Base-by-base conservation (phyloP, 2,888 invertebrate genomes). In the Cotesia congregata region DNA sequence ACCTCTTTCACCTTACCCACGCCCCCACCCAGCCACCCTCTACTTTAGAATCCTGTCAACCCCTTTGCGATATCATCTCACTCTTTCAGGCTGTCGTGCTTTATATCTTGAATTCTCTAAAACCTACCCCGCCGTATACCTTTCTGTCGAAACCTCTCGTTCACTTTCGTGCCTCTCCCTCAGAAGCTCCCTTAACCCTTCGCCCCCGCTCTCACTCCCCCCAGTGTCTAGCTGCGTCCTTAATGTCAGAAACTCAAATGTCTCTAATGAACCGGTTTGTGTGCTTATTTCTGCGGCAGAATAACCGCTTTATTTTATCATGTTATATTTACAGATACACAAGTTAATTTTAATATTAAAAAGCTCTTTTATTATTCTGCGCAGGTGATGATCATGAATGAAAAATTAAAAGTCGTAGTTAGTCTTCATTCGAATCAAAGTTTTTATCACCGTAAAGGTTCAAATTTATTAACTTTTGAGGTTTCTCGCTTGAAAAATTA, bases 201-300 rank as follows among this genome's bases (percentile, higher is more conserved):
- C 41, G 1, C 6, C 61, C 64, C 12, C 39, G 12, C 68, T 7
- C 2, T 38, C 40, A 65, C 62, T 40, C 67, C 62, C 39, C 69
- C 80, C 73, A 74, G 79, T 80, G 82, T 77, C 79, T 80, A 80
- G 73, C 64, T 65, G 5, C 20, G 78, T 78, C 81, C 80, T 80
- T 79, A 82, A 82, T 84, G 83, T 84, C 85, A 85, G 80, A 79
- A 85, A 86, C 87, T 88, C 87, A 86, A 88, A 89, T 88, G 88
- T 88, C 89, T 89, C 89, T 89, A 89, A 89, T 89, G 89, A 89
- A 89, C 89, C 87, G 84, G 85, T 87, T 89, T 89, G 88, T 89
- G 88, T 89, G 87, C 88, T 88, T 88, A 88, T 88, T 88, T 88
- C 86, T 85, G 85, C 83, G 86, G 84, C 85, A 84, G 83, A 81